A percentile compares a stretch with the other conserved stretches of the same genome.
These are phyloP conservation scores for Leptogaster cylindrica DNA, from an alignment of 2,888 invertebrate species.

Conservation along the genomic window DNA sequence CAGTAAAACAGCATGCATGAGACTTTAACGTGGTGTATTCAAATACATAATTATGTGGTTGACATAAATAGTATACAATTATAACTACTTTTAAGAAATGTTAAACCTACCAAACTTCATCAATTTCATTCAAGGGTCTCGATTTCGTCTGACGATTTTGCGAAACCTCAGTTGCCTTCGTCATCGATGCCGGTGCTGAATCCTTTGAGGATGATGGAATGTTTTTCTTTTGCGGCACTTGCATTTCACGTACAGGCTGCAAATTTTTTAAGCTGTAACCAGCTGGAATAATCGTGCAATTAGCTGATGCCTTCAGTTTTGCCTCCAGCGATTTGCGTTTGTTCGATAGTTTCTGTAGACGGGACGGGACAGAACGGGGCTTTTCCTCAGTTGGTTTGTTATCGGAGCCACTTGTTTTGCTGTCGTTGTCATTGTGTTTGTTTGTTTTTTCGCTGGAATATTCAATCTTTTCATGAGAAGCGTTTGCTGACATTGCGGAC, in stretches of 20 bases:
- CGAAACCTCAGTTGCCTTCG: too few relatives aligned
- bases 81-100: neutral
- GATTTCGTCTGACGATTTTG: too few relatives aligned
- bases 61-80: too few relatives aligned
- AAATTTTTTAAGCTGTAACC: conserved; percentile 37
- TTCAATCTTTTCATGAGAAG: neutral
- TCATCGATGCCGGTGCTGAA: neutral
- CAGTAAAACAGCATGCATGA: too few relatives aligned
- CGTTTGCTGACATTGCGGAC: neutral
- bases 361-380: neutral
- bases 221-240: neutral
- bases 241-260: conserved; percentile 1
- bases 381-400: neutral
- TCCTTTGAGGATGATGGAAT: neutral
- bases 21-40: neutral
- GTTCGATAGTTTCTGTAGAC: neutral
- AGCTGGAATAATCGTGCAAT: conserved; percentile 39
- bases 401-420: neutral
- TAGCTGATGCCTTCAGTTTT: neutral
- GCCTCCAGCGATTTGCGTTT: conserved; percentile 13
- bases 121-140: conserved; percentile 25
- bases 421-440: too few relatives aligned
- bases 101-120: conserved; percentile 44
- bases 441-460: neutral
- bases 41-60: too few relatives aligned